Conservation (phyloP, 2,797 vertebrate genomes). For the Cuculus canorus region DNA sequence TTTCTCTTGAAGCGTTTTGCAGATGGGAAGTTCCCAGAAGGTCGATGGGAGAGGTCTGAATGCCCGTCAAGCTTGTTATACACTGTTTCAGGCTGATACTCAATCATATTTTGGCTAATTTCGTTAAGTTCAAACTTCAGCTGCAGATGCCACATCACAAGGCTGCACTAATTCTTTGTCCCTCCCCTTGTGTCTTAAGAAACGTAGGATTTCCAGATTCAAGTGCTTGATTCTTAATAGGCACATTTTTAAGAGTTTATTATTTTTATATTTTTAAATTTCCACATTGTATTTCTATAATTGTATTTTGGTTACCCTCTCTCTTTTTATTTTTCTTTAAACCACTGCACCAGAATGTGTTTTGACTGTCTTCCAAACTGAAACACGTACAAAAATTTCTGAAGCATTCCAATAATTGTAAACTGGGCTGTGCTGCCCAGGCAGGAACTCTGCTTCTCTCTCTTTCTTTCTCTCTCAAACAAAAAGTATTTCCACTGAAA, state of each 20-base stretch:
- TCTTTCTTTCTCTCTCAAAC: constrained; percentile 22
- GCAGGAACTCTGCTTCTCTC: constrained; percentile 63
- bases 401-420: constrained; percentile 72
- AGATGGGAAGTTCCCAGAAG: constrained; percentile 42
- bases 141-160: constrained; percentile 69
- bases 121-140: constrained; percentile 37
- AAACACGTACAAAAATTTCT: constrained; percentile 72
- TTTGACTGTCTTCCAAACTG: constrained; percentile 72
- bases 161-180: constrained; percentile 32
- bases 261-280: constrained; percentile 58
- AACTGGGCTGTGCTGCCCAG: constrained; percentile 65
- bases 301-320: constrained; percentile 59
- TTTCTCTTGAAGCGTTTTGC: constrained; percentile 47
- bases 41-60: constrained; percentile 20
- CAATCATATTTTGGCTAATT: constrained; percentile 53
- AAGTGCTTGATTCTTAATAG: constrained; percentile 43
- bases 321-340: constrained; percentile 58
- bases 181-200: background rate
- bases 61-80: constrained; percentile 23
- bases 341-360: constrained; percentile 68
- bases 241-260: constrained; percentile 51
- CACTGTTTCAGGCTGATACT: constrained; percentile 48
- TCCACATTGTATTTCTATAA: constrained; percentile 57
- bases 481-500: constrained; percentile 68
- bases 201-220: background rate